Conservation (phyloP, 2,888 invertebrate genomes). For the Neoascia interrupta region DNA sequence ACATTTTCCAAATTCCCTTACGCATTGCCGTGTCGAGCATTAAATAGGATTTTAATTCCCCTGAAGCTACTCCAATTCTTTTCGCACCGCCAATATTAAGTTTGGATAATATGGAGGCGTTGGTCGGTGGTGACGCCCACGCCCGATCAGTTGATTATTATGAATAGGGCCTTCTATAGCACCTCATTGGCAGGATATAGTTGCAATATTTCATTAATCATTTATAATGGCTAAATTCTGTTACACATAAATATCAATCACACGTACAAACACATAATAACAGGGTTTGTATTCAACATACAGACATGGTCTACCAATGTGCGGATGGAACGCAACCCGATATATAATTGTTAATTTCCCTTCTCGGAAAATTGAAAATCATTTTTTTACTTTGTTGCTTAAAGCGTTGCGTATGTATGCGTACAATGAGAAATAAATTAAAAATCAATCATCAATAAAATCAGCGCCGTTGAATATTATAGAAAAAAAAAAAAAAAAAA, state of each 20-base stretch:
- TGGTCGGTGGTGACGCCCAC: not conserved
- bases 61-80: slow-evolving; percentile 8
- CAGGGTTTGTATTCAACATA: slow-evolving; percentile 13
- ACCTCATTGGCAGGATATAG: slow-evolving; percentile 40
- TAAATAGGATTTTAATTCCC: slow-evolving; percentile 55
- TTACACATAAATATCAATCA: slow-evolving; percentile 69
- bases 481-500: no score
- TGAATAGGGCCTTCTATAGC: no score
- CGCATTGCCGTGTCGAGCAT: slow-evolving; percentile 35
- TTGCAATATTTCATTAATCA: slow-evolving; percentile 65
- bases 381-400: slow-evolving; percentile 17
- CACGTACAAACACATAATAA: slow-evolving; percentile 55
- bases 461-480: slow-evolving; percentile 25
- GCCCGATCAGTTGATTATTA: no score
- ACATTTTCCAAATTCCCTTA: no score
- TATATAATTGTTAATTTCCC: slow-evolving; percentile 62
- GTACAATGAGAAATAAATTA: slow-evolving; percentile 60
- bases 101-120: not conserved
- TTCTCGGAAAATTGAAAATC: slow-evolving; percentile 58
- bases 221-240: slow-evolving; percentile 65
- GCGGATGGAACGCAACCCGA: slow-evolving; percentile 32
- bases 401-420: not conserved
- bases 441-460: slow-evolving; percentile 65
- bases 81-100: slow-evolving; percentile 52
- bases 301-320: not conserved